phyloP scores from a whole-genome alignment of 1,140 invertebrate species.

The Calliopsis andreniformis region DNA sequence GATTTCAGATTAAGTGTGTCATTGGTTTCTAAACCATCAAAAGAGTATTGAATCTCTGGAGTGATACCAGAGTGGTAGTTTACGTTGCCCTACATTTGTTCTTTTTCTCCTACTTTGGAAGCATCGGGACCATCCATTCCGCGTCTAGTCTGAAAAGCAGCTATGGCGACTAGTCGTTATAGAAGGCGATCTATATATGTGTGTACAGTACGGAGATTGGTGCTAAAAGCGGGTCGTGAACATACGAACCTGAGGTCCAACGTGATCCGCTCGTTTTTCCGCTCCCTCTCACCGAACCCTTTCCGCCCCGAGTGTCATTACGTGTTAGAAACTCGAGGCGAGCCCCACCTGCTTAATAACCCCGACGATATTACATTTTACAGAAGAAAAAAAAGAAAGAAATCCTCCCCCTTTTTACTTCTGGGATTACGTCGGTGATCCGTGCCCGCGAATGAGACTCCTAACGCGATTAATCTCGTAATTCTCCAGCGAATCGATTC shows the following conservation, averaged over 20 bases:
- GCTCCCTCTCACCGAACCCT: slow-evolving; percentile 44
- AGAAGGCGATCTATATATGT: slow-evolving; percentile 28
- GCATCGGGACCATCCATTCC: slow-evolving; percentile 49
- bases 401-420: no score
- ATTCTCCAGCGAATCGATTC: not conserved
- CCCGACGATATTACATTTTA: no score
- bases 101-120: slow-evolving; percentile 34
- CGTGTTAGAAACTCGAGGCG: slow-evolving; percentile 32
- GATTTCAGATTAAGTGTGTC: no score
- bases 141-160: slow-evolving; percentile 50
- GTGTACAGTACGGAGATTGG: slow-evolving; percentile 51
- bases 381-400: no score
- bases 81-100: slow-evolving; percentile 43
- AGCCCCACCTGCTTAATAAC: not conserved
- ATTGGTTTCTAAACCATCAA: no score
- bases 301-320: slow-evolving; percentile 44
- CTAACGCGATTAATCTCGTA: no score
- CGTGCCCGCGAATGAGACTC: no score
- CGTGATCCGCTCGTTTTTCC: slow-evolving; percentile 53
- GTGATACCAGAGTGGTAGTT: not conserved
- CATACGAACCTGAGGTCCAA: slow-evolving; percentile 64
- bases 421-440: no score
- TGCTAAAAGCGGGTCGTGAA: slow-evolving; percentile 64
- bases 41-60: no score
- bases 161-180: slow-evolving; percentile 46